Evolutionary conservation across 2,888 invertebrate genomes (phyloP), one percentile per base, ranked within the genome.

Genomic region (Diloba caeruleocephala): DNA sequence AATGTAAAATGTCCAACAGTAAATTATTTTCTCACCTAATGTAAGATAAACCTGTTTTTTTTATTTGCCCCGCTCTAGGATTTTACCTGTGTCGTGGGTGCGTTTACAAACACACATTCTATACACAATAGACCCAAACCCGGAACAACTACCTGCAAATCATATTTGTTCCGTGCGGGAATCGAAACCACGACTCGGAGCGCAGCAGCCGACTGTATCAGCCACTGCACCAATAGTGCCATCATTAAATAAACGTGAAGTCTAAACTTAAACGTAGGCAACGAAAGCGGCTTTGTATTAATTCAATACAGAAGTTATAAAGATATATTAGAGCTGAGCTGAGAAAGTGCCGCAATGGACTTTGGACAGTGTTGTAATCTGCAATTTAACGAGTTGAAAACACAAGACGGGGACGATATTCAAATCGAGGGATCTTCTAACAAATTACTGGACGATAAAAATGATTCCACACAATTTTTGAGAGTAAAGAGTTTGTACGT

Each of bases 371-470:
- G 58, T 54, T 45, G 44, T 66, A 73, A 57, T 66, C 65, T 66
- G 60, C 64, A 70, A 72, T 68, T 71, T 75, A 67, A 61, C 65
- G 67, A 67, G 65, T 64, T 37, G 56, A 51, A 58, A 58, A 63
- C 43, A 57, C 34, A 52, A 38, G 53, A 43, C 46, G 51, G 31
- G 21, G 34, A 43, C 55, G 64, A 75, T 69, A 75, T 75, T 72
- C 72, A 72, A 70, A 75, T 69, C 43, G 53, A 36, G 63, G 52
- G 64, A 64, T 60, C 70, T 41, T 59, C 59, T 38, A 37, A 70
- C 76, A 74, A 76, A 76, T 75, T 71, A 63, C 70, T 54, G 44
- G 60, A 64, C 66, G 58, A 70, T 71, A 69, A 76, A 72, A 74
- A 53, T 50, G 60, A 61, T 54, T 57, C 52, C 49, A 54, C 46